Evolutionary conservation across 2,888 invertebrate genomes (phyloP).

Genomic region (Callyntrura guangdongensis): DNA sequence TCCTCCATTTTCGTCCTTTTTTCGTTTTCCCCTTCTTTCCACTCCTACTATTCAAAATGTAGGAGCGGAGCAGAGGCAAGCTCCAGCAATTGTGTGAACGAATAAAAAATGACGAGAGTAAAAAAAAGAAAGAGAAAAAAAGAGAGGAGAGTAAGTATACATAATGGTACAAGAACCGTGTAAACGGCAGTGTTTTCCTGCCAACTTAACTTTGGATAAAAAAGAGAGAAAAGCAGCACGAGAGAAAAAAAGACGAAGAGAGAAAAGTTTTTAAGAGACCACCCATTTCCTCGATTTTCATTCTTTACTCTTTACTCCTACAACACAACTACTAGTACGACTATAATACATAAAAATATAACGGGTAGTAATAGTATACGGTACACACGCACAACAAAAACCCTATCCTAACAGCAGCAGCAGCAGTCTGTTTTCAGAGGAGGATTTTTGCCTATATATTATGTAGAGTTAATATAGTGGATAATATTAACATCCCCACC

Average conservation of each 20-base stretch:
- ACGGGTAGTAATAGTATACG: constrained; percentile 10
- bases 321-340: too few species aligned
- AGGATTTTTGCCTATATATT: constrained; percentile 1
- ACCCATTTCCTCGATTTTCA: constrained; percentile 77
- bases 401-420: background rate
- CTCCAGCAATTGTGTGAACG: constrained; percentile 55
- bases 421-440: too few species aligned
- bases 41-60: background rate
- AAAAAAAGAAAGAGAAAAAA: constrained; percentile 31
- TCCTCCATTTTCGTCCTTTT: constrained; percentile 27
- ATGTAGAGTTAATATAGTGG: constrained; percentile 44
- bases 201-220: constrained; percentile 76
- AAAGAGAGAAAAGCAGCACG: constrained; percentile 30
- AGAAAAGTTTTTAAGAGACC: constrained; percentile 74
- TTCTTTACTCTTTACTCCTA: constrained; percentile 61
- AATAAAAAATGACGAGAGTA: constrained; percentile 61
- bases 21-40: constrained; percentile 25
- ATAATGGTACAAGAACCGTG: constrained; percentile 70
- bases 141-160: constrained; percentile 45
- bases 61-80: background rate
- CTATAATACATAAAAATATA: constrained; percentile 40
- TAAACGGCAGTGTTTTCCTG: constrained; percentile 77
- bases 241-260: constrained; percentile 45
- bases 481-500: constrained; percentile 55
- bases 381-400: constrained; percentile 35